Evolutionary conservation across 1,140 invertebrate genomes (phyloP).

Genomic region (Venustaconcha ellipsiformis): DNA sequence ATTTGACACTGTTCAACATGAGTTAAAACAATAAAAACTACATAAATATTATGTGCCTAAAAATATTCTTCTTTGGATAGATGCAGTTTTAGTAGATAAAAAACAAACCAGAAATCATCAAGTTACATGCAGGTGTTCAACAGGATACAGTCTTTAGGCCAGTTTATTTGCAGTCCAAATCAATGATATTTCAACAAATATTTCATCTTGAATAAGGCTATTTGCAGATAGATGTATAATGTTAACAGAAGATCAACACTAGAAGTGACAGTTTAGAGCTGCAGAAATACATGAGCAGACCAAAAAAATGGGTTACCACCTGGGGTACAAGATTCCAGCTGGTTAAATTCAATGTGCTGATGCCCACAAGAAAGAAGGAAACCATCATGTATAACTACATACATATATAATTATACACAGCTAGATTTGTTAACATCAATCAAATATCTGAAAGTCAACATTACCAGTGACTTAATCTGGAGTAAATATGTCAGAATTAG

Average conservation of each 20-base stretch:
- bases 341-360: slow-evolving; percentile 15
- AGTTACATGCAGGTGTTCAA: background rate
- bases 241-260: background rate
- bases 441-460: slow-evolving; percentile 12
- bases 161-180: slow-evolving; percentile 2
- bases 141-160: slow-evolving; percentile 6
- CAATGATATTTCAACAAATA: slow-evolving; percentile 1
- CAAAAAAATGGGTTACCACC: background rate
- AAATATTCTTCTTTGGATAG: background rate
- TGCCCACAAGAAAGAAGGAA: slow-evolving; percentile 1
- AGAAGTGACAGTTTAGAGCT: background rate
- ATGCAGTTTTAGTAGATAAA: background rate
- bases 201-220: background rate
- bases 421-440: slow-evolving; percentile 4
- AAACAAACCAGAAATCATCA: background rate
- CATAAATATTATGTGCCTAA: no score
- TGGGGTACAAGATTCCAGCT: slow-evolving; percentile 19
- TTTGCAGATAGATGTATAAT: background rate
- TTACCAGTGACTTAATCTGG: slow-evolving; percentile 6
- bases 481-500: background rate
- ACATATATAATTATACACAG: background rate
- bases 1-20: no score
- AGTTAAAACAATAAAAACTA: no score
- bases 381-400: slow-evolving; percentile 1
- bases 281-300: slow-evolving; percentile 5